phyloP scores from a whole-genome alignment of 2,888 invertebrate genomes.

The Acanthacorydalis orientalis region DNA sequence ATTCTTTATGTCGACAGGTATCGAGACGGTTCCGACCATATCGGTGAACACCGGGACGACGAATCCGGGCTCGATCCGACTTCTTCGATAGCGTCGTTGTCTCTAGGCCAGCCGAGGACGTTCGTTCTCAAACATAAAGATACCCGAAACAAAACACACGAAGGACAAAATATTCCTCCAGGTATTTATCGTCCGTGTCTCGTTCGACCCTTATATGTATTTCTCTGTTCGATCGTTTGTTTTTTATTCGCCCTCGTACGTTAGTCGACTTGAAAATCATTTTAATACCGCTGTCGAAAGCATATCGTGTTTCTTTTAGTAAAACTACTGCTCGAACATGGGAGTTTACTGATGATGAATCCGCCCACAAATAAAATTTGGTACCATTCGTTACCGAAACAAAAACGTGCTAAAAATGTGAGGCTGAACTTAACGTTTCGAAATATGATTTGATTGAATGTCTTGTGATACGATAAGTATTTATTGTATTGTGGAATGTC shows the following conservation, averaged over 20 bases:
- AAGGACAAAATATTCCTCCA: conserved; percentile 27
- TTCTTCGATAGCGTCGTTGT: conserved; percentile 49
- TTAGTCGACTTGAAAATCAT: too few species aligned
- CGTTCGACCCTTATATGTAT: too few species aligned
- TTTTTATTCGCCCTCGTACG: too few species aligned
- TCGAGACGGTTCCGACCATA: conserved; percentile 46
- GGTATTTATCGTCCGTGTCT: conserved; percentile 18
- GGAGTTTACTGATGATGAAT: conserved; percentile 51
- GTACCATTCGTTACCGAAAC: conserved; percentile 50
- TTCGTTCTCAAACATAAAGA: conserved; percentile 47
- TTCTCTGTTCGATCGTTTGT: too few species aligned
- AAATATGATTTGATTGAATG: conserved; percentile 19
- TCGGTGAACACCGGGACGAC: conserved; percentile 55
- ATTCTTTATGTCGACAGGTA: conserved; percentile 29
- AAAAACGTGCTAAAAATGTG: conserved; percentile 34
- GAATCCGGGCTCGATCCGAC: conserved; percentile 44
- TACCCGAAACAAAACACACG: conserved; percentile 30
- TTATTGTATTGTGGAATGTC: too few species aligned
- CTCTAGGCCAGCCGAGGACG: conserved; percentile 43
- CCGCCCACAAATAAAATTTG: conserved; percentile 50
- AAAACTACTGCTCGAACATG: conserved; percentile 42
- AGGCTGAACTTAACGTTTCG: conserved; percentile 52
- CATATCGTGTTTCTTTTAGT: conserved; percentile 22
- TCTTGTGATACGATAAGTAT: too few species aligned
- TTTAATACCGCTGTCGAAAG: too few species aligned